Conservation (phyloP, 2,113 vertebrate genomes). For the Mirza zaza region DNA sequence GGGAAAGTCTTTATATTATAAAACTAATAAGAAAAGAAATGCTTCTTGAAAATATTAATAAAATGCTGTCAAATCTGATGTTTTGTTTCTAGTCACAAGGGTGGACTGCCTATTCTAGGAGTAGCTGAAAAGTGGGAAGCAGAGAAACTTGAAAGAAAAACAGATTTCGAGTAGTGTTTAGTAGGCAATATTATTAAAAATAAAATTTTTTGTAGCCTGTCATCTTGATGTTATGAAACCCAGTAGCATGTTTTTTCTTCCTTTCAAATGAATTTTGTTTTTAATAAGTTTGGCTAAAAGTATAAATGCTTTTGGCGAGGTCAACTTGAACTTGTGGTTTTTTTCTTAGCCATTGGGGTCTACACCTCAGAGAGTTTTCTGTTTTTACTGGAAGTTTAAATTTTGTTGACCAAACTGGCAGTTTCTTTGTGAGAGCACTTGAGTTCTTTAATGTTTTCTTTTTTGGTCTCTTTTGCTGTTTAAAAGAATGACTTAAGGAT, state of each 20-base stretch:
- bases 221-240: constrained; percentile 79
- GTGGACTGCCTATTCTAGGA: constrained; percentile 31
- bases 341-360: constrained; percentile 79
- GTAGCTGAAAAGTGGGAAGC: constrained; percentile 47
- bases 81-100: constrained; percentile 63
- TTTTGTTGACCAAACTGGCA: constrained; percentile 78
- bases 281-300: constrained; percentile 81
- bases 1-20: constrained; percentile 70
- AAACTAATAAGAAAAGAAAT: constrained; percentile 73
- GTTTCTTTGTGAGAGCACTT: constrained; percentile 70
- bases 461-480: constrained; percentile 79
- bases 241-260: constrained; percentile 72
- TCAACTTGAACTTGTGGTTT: constrained; percentile 84
- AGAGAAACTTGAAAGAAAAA: constrained; percentile 65
- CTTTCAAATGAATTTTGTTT: constrained; percentile 79
- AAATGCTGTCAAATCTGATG: constrained; percentile 61
- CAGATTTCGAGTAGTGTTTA: constrained; percentile 68
- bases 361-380: constrained; percentile 78
- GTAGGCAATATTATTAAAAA: constrained; percentile 75
- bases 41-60: constrained; percentile 73
- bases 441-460: constrained; percentile 73
- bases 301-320: constrained; percentile 80
- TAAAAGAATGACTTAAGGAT: constrained; percentile 81
- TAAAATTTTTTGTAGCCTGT: constrained; percentile 77
- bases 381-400: constrained; percentile 85